phyloP scores from a whole-genome alignment of 2,888 invertebrate genomes.

The Orthonevra nobilis region DNA sequence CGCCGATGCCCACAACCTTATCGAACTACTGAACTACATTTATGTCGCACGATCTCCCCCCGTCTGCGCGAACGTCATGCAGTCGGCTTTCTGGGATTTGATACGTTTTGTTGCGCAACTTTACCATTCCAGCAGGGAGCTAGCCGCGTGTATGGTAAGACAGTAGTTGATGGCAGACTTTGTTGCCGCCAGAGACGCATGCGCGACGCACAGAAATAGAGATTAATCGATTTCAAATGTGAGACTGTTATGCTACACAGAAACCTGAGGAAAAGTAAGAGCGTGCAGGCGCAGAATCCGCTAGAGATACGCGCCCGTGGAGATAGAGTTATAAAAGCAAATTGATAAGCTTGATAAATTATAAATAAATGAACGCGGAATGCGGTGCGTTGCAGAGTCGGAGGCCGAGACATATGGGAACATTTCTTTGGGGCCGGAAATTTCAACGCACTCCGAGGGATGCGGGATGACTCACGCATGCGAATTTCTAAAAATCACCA shows the following conservation, averaged over 20 bases:
- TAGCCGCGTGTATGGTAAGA: too few species aligned
- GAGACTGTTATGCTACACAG: slow-evolving; percentile 48
- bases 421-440: slow-evolving; percentile 41
- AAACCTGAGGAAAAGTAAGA: slow-evolving; percentile 4
- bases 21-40: slow-evolving; percentile 70
- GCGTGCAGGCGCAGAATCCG: slow-evolving; percentile 31
- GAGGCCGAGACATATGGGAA: slow-evolving; percentile 47
- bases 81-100: slow-evolving; percentile 59
- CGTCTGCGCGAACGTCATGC: slow-evolving; percentile 30
- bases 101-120: slow-evolving; percentile 65
- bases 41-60: slow-evolving; percentile 56
- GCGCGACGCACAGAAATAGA: slow-evolving; percentile 55
- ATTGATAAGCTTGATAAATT: slow-evolving; percentile 69
- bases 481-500: too few species aligned
- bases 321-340: slow-evolving; percentile 62
- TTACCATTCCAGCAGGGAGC: slow-evolving; percentile 38
- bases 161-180: background rate
- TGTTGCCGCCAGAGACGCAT: slow-evolving; percentile 18
- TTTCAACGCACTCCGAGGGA: slow-evolving; percentile 40
- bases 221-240: slow-evolving; percentile 70
- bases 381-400: slow-evolving; percentile 19
- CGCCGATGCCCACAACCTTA: slow-evolving; percentile 68
- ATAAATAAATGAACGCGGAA: slow-evolving; percentile 60
- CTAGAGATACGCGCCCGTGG: slow-evolving; percentile 25
- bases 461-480: too few species aligned